Percentiles rank a stretch among this genome's conserved stretches.
These are phyloP conservation scores for Sapayoa aenigma DNA, from an alignment of 2,113 vertebrate species.

Conservation along the genomic window DNA sequence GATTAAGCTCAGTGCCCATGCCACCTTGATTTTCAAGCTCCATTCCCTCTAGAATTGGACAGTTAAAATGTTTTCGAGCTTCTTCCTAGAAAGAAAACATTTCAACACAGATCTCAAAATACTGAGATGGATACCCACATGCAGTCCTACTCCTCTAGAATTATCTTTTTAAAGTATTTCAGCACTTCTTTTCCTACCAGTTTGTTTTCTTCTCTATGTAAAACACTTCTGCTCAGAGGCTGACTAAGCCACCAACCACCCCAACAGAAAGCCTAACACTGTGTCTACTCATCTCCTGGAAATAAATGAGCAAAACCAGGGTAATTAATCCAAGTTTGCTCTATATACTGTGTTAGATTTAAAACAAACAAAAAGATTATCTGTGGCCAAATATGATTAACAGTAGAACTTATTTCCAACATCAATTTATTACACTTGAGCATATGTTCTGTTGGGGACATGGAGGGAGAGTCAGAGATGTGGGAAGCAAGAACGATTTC, in stretches of 20 bases:
- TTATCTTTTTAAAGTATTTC: background rate
- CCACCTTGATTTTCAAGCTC: constrained; percentile 99
- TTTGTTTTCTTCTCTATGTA: background rate
- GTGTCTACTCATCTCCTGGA: background rate
- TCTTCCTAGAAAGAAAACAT: constrained; percentile 81
- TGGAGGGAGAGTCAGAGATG: background rate
- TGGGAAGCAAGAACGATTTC: background rate
- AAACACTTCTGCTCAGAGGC: background rate
- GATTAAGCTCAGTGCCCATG: constrained; percentile 93
- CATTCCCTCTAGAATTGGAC: constrained; percentile 92
- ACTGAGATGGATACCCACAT: background rate
- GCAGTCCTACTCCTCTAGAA: background rate
- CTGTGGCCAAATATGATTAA: background rate
- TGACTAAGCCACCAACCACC: background rate
- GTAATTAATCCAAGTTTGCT: background rate
- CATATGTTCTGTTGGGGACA: background rate
- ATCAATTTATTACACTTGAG: background rate
- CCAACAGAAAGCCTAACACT: background rate
- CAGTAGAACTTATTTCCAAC: background rate
- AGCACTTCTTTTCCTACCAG: background rate
- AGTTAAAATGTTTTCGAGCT: constrained; percentile 89
- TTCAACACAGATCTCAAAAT: background rate
- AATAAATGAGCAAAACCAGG: background rate
- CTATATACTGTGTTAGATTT: background rate
- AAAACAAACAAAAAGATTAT: background rate